Evolutionary conservation across 2,797 vertebrate species (phyloP).

Genomic region (Naso thynnoides): DNA sequence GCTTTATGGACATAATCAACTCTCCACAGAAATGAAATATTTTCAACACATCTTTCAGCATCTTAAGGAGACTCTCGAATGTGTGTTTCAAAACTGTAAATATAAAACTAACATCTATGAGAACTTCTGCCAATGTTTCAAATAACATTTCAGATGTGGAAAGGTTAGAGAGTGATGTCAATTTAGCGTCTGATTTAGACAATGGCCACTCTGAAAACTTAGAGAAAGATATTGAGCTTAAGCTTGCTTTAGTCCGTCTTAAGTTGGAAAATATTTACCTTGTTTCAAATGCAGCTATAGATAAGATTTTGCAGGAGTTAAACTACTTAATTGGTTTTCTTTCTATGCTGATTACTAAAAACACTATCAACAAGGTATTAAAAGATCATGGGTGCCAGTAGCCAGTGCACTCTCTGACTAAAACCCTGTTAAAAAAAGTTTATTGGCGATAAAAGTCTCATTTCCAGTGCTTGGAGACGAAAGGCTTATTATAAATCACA

Average conservation of each 20-base stretch:
- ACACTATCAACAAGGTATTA: constrained; percentile 35
- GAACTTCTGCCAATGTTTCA: constrained; percentile 26
- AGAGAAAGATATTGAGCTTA: neutral
- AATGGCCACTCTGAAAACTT: neutral
- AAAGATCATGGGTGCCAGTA: constrained; percentile 25
- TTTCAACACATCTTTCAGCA: no score
- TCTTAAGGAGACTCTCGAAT: no score
- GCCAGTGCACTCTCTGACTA: constrained; percentile 31
- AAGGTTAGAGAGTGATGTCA: neutral
- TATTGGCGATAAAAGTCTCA: constrained; percentile 26
- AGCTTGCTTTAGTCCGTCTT: constrained; percentile 10
- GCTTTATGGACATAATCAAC: no score
- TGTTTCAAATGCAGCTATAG: constrained; percentile 35
- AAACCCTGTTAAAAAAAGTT: constrained; percentile 28
- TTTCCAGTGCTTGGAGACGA: constrained; percentile 36
- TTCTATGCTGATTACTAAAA: constrained; percentile 20
- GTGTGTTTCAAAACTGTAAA: no score
- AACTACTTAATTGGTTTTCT: constrained; percentile 36
- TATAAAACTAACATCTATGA: constrained; percentile 36
- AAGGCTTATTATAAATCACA: constrained; percentile 26
- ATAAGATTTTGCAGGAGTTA: constrained; percentile 29
- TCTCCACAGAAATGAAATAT: no score
- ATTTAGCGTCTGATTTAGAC: neutral
- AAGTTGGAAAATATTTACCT: constrained; percentile 32
- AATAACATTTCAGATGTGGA: constrained; percentile 13